Evolutionary conservation across 2,888 invertebrate genomes (phyloP).

Genomic region (Criorhina ranunculi): DNA sequence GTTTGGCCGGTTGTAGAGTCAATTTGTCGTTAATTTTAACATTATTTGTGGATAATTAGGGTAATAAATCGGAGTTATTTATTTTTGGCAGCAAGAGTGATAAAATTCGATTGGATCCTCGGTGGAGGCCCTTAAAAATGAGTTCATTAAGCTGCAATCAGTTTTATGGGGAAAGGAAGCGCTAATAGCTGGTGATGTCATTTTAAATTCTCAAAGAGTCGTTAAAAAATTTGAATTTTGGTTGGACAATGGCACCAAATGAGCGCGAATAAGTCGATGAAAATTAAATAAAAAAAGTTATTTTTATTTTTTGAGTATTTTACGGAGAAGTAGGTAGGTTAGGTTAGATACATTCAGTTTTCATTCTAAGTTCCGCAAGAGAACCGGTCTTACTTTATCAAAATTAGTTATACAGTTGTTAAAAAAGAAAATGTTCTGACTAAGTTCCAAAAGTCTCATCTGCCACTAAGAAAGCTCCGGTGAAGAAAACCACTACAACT

Average conservation of each 20-base stretch:
- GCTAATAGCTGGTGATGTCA: slow-evolving; percentile 20
- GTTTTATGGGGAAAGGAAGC: neutral
- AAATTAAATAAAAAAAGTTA: too few relatives aligned
- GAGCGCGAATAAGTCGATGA: neutral
- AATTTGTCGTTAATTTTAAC: slow-evolving; percentile 41
- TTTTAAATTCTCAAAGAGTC: neutral
- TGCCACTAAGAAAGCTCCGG: neutral
- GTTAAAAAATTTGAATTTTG: neutral
- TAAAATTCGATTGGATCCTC: slow-evolving; percentile 20
- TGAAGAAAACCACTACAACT: neutral
- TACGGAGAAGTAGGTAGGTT: too few relatives aligned
- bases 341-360: too few relatives aligned
- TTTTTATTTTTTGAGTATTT: too few relatives aligned
- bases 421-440: too few relatives aligned
- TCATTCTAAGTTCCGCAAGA: neutral
- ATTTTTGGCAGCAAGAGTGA: slow-evolving; percentile 9
- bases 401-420: neutral
- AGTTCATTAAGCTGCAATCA: slow-evolving; percentile 13
- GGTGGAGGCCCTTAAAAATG: slow-evolving; percentile 1
- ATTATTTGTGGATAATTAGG: neutral
- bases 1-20: slow-evolving; percentile 21
- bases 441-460: neutral
- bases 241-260: too few relatives aligned
- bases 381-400: neutral
- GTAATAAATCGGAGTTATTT: slow-evolving; percentile 17